phyloP scores from a whole-genome alignment of 2,113 vertebrate species.

The Varanus salvator region DNA sequence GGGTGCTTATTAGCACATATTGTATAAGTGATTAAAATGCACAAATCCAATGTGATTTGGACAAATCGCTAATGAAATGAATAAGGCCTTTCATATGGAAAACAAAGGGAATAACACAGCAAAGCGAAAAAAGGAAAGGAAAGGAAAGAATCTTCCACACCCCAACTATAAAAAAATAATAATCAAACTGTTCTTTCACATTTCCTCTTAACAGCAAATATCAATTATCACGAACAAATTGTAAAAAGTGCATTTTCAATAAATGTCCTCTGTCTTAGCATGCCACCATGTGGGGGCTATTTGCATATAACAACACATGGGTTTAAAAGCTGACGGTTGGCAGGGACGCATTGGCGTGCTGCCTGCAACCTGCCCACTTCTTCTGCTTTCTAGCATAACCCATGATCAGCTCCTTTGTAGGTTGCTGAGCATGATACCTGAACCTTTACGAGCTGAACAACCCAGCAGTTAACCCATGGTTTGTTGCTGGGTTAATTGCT shows the following conservation, averaged over 20 bases:
- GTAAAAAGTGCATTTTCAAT: background rate
- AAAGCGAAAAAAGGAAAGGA: background rate
- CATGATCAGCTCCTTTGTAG: too few relatives aligned
- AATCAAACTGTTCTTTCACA: rapidly evolving
- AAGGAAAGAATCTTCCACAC: background rate
- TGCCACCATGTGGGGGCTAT: background rate
- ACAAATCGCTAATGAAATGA: background rate
- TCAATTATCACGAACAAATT: constrained; percentile 25
- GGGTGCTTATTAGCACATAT: too few relatives aligned
- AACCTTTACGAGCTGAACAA: too few relatives aligned
- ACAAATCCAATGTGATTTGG: background rate
- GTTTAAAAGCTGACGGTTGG: too few relatives aligned
- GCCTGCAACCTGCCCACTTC: too few relatives aligned
- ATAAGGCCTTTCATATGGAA: background rate
- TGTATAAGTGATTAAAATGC: background rate
- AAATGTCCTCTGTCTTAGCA: constrained; percentile 40
- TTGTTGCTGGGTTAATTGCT: too few relatives aligned
- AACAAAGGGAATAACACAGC: background rate
- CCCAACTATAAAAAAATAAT: background rate
- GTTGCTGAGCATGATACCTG: too few relatives aligned
- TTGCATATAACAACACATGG: too few relatives aligned
- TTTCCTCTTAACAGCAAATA: background rate
- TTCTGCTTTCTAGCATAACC: too few relatives aligned
- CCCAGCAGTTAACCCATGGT: too few relatives aligned
- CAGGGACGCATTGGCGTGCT: too few relatives aligned